Evolutionary conservation across 2,113 vertebrate species (phyloP).

Genomic region (Epinephelus fuscoguttatus): DNA sequence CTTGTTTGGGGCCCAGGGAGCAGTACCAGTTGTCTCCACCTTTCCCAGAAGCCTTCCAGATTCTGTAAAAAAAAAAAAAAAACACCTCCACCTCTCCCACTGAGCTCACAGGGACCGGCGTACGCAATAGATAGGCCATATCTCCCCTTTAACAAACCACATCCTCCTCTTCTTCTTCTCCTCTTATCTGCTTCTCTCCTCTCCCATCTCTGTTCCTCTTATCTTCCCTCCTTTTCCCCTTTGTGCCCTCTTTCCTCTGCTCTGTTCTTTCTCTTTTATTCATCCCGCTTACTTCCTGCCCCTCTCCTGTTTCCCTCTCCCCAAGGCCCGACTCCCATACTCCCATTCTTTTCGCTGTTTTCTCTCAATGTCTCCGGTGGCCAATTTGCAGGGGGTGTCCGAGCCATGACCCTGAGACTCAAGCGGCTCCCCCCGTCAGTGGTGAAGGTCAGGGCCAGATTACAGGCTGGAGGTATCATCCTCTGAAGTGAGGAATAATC

Average conservation of each 20-base stretch:
- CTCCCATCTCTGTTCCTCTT: slow-evolving; percentile 56
- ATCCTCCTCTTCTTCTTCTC: slow-evolving; percentile 50
- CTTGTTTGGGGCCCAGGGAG: slow-evolving; percentile 66
- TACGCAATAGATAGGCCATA: slow-evolving; percentile 57
- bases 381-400: slow-evolving; percentile 68
- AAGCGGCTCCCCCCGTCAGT: slow-evolving; percentile 12
- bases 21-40: slow-evolving; percentile 60
- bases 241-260: slow-evolving; percentile 24
- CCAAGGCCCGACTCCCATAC: slow-evolving; percentile 35
- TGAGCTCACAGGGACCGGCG: slow-evolving; percentile 34
- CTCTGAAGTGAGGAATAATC: slow-evolving; percentile 81
- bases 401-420: slow-evolving; percentile 70
- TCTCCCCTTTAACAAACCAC: slow-evolving; percentile 55
- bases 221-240: slow-evolving; percentile 42
- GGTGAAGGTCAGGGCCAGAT: slow-evolving; percentile 80
- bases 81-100: slow-evolving; percentile 55
- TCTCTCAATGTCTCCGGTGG: slow-evolving; percentile 65
- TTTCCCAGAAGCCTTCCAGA: slow-evolving; percentile 49
- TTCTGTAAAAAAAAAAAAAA: slow-evolving; percentile 31
- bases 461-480: slow-evolving; percentile 77
- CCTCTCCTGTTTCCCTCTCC: slow-evolving; percentile 19
- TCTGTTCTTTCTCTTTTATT: slow-evolving; percentile 28
- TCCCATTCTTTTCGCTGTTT: slow-evolving; percentile 48
- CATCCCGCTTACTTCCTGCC: slow-evolving; percentile 44
- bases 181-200: slow-evolving; percentile 53